Evolutionary conservation across 2,113 vertebrate genomes (phyloP).

Genomic region (Brachyhypopomus occidentalis): DNA sequence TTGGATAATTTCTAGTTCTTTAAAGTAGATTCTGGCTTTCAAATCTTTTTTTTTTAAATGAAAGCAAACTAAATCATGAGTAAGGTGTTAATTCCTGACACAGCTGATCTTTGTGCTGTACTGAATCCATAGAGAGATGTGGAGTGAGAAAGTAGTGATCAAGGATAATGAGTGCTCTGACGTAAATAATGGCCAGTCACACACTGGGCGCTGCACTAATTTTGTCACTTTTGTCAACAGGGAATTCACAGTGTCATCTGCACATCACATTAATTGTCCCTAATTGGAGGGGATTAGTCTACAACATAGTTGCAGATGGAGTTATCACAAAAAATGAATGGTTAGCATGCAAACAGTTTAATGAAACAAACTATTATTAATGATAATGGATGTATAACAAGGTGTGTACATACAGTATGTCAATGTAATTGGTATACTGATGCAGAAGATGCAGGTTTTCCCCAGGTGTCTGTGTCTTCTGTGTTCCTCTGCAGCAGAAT

Average conservation of each 20-base stretch:
- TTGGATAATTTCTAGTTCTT: background rate
- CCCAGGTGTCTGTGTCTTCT: background rate
- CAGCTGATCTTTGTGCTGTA: conserved; percentile 37
- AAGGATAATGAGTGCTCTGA: conserved; percentile 47
- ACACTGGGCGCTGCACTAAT: conserved; percentile 36
- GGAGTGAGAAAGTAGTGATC: conserved; percentile 50
- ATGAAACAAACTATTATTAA: too few relatives aligned
- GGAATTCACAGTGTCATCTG: conserved; percentile 41
- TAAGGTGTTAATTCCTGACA: conserved; percentile 30
- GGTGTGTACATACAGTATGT: background rate
- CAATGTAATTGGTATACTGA: background rate
- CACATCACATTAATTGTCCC: conserved; percentile 44
- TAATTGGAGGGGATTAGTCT: conserved; percentile 17
- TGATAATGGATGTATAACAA: background rate
- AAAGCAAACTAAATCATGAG: conserved; percentile 1
- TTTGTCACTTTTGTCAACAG: conserved; percentile 29
- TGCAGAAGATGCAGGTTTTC: background rate
- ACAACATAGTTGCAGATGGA: background rate
- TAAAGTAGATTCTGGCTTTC: background rate
- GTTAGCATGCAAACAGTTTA: background rate
- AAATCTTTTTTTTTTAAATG: background rate
- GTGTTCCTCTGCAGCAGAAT: background rate
- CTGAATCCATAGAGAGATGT: conserved; percentile 33
- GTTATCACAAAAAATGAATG: background rate
- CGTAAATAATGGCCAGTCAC: conserved; percentile 39